Base-by-base conservation (phyloP, 2,113 vertebrate genomes). In the Myrmecobius fasciatus region DNA sequence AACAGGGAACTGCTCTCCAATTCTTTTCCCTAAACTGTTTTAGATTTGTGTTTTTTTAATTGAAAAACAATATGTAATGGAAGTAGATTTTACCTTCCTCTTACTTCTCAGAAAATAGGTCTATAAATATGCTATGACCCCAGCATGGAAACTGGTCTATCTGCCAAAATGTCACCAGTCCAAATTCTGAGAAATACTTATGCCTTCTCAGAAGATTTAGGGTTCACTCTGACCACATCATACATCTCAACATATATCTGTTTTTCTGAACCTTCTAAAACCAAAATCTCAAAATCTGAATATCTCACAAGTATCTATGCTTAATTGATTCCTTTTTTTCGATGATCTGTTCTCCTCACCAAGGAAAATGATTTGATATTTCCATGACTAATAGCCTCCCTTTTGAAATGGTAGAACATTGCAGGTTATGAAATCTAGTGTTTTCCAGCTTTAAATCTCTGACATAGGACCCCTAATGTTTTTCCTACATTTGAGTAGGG, bases 11-110 rank as follows among this genome's bases (percentile, higher is more conserved):
- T 22, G 53, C 60, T 92, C 49, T 25, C 52, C 88, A 67, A 88
- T 5, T 25, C 3, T n/a, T 94, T 91, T 83, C 43, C 89, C 91
- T 95, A 43, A 36, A 43, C 25, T 93, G 88, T 91, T 51, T 51
- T 10, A 51, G 11, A 51, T 51, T 51, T 51, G 49, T 49, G n/a
- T 1, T 83, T 93, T 94, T 43, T 22, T 89, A 93, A 96, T 94
- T 93, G n/a, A 43, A 94, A 93, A 88, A 12, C 25, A 5, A 54
- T 48, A 93, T n/a, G 54, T n/a, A 91, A 25, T 46, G 56, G 89
- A 83, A 54, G 92, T 75, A 89, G 51, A 52, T 88, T 89, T 94
- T 53, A 24, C 17, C 89, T 25, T 90, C 95, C 43, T 93, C 24
- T 28, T 46, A 43, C 67, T 7, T 43, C n/a, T 43, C n/a, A 83